Base-by-base conservation (phyloP, 2,888 invertebrate species). In the Parascotia fuliginaria region DNA sequence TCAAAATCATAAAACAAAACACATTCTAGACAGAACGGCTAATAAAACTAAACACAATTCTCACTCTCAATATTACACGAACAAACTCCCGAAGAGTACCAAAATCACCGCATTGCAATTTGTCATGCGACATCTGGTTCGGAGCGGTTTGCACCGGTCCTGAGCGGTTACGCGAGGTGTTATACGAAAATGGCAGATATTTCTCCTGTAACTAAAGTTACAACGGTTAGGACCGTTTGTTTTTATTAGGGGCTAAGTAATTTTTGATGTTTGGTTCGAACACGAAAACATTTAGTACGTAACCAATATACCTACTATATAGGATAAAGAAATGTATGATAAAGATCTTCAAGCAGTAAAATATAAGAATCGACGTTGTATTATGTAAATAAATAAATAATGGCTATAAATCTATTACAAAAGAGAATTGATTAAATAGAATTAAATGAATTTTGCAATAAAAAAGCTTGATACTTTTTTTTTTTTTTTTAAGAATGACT, bases 91-190 rank as follows among this genome's bases (percentile, higher is more conserved):
- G 39, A 56, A 51, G 44, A 58, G 47, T 50, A 42, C 75, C 74
- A 62, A 83, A 87, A 85, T 83, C 74, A 86, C 86, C 83, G 72
- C 83, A 77, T 73, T 59, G 83, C 83, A 73, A 85, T 86, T 84
- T 83, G 81, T 86, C 85, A 81, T 77, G 81, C 77, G 73, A 75
- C 85, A 85, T 81, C 85, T 86, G 85, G 68, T 63, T 52, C 50
- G 62, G 74, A 81, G 73, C 73, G 65, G 81, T 82, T 81, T 75
- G 68, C 78, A 80, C 81, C 75, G 78, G 79, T 77, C 67, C 60
- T 55, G 58, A 71, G 70, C 63, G 69, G 75, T 74, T 77, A 63
- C 52, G 62, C 49, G 66, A 69, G 68, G 70, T 73, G 70, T 70
- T 65, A 65, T 60, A 57, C 53, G 59, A 56, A 72, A 68, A 64